Evolutionary conservation across 2,888 invertebrate species (phyloP).

Genomic region (Tigriopus californicus): DNA sequence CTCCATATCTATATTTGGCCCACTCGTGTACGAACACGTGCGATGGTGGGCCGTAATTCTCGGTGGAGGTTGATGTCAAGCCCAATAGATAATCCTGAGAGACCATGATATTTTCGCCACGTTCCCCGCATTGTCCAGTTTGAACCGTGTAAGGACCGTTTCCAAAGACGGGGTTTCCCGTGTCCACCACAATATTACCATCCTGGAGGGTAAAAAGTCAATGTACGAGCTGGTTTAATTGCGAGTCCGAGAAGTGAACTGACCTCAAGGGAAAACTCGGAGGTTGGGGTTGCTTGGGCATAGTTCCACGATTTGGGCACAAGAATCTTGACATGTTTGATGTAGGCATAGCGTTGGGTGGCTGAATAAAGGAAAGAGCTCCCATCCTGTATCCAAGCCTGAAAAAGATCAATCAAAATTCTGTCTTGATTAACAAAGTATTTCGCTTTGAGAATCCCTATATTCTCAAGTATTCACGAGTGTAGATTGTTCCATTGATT

Average conservation of each 20-base stretch:
- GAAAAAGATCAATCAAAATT: neutral
- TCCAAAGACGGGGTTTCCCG: conserved; percentile 22
- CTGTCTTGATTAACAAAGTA: no score
- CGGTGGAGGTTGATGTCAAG: conserved; percentile 22
- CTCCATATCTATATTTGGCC: conserved; percentile 23
- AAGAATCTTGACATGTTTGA: neutral
- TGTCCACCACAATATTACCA: conserved; percentile 23
- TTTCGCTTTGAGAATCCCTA: no score
- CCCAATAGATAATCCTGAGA: conserved; percentile 21
- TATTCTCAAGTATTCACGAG: no score
- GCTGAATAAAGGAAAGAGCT: neutral
- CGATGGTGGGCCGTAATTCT: conserved; percentile 19
- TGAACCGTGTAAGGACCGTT: conserved; percentile 23
- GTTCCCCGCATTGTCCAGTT: conserved; percentile 23
- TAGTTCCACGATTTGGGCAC: conserved; percentile 3
- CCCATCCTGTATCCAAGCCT: neutral
- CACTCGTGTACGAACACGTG: conserved; percentile 23
- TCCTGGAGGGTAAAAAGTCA: neutral
- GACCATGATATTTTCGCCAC: conserved; percentile 22
- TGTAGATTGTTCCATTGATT: no score
- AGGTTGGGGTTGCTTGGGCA: neutral
- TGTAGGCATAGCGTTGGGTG: neutral
- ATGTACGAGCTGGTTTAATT: no score
- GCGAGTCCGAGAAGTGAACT: no score
- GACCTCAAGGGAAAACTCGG: conserved; percentile 18